Conservation (phyloP, 2,888 invertebrate genomes). For the Tiliacea citrago region DNA sequence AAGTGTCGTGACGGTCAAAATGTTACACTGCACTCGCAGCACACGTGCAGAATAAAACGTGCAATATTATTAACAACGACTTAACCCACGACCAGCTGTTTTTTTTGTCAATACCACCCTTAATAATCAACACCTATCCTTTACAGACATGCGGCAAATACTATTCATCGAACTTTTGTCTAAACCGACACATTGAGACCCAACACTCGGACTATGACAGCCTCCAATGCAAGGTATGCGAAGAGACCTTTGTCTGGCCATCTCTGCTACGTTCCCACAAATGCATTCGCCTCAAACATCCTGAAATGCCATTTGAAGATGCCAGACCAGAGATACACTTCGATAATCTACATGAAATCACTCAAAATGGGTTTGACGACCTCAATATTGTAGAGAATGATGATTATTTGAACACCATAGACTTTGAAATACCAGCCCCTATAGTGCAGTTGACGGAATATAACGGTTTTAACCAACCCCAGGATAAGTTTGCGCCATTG, state of each 20-base stretch:
- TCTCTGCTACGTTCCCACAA: conserved; percentile 78
- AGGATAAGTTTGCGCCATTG: conserved; percentile 58
- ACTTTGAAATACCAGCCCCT: conserved; percentile 85
- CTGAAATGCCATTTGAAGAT: conserved; percentile 81
- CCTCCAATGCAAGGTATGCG: conserved; percentile 79
- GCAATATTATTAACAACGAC: no score
- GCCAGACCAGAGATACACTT: conserved; percentile 81
- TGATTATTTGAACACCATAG: conserved; percentile 77
- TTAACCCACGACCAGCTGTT: not conserved
- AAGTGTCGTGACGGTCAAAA: no score
- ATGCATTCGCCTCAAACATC: conserved; percentile 77
- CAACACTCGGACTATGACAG: conserved; percentile 73
- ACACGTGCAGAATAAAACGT: no score
- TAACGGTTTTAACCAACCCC: conserved; percentile 53
- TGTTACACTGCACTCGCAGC: no score
- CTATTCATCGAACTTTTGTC: conserved; percentile 76
- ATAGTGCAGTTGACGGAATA: conserved; percentile 79
- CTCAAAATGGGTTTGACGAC: conserved; percentile 74
- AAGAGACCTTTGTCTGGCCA: conserved; percentile 83
- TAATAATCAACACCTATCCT: not conserved
- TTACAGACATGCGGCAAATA: conserved; percentile 83
- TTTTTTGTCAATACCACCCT: not conserved
- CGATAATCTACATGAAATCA: conserved; percentile 73
- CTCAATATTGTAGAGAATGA: conserved; percentile 73
- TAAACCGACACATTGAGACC: conserved; percentile 79